These are phyloP conservation scores for Marasmarcha lunaedactyla DNA, from an alignment of 2,888 invertebrate species.

Conservation along the genomic window DNA sequence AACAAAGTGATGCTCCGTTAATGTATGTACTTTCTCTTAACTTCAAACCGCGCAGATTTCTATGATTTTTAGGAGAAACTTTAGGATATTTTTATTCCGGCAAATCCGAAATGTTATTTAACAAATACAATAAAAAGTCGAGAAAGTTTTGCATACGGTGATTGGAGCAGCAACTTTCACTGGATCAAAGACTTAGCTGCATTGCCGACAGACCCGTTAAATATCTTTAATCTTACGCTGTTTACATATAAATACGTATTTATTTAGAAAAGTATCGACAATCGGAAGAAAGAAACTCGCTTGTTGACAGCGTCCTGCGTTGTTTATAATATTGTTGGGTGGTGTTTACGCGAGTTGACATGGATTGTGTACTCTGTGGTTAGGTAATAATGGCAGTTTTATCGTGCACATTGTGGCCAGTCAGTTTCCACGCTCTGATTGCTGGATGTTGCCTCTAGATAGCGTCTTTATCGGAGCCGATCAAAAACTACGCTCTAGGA, in stretches of 20 bases:
- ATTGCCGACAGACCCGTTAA: too few species aligned
- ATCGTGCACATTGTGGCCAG: conserved; percentile 28
- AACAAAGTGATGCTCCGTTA: conserved; percentile 37
- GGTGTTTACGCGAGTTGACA: conserved; percentile 12
- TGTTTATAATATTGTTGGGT: conserved; percentile 24
- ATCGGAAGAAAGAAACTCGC: background rate
- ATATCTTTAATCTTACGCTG: too few species aligned
- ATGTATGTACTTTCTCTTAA: conserved; percentile 21
- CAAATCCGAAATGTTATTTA: too few species aligned
- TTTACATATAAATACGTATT: too few species aligned
- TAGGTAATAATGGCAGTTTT: conserved; percentile 16
- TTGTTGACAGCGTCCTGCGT: conserved; percentile 22
- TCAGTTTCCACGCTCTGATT: conserved; percentile 70
- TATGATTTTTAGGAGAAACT: too few species aligned
- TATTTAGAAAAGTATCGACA: too few species aligned
- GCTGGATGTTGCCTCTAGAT: conserved; percentile 69
- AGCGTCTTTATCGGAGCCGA: conserved; percentile 61
- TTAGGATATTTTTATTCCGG: too few species aligned
- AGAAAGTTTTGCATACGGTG: background rate
- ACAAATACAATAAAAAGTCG: too few species aligned
- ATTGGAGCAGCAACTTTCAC: background rate
- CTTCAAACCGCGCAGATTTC: too few species aligned
- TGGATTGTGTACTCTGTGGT: background rate
- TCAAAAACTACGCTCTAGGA: conserved; percentile 44
- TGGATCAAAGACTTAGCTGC: background rate